A percentile compares a stretch with the other conserved stretches of the same genome.
phyloP scores from a whole-genome alignment of 1,140 invertebrate genomes.

The Aleiodes sp. region DNA sequence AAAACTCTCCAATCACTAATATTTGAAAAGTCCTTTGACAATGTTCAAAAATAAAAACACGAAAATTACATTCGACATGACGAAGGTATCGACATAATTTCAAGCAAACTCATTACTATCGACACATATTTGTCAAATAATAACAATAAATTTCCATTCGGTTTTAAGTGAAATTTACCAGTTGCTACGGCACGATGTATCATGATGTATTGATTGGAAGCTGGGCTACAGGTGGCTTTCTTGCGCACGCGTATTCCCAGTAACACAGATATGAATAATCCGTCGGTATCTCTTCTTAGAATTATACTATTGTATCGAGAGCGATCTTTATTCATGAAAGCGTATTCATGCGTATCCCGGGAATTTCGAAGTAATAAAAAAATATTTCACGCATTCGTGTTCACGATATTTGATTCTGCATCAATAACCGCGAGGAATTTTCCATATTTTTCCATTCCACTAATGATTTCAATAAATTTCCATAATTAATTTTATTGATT shows the following conservation, averaged over 20 bases:
- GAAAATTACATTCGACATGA: too few species aligned
- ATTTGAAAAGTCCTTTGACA: too few species aligned
- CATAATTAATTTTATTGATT: too few species aligned
- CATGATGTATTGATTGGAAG: conserved; percentile 55
- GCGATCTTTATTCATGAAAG: conserved; percentile 34
- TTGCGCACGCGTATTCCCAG: conserved; percentile 42
- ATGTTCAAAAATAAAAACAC: too few species aligned
- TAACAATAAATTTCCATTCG: conserved; percentile 8
- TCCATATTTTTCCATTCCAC: too few species aligned
- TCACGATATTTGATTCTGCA: too few species aligned
- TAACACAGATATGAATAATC: conserved; percentile 37
- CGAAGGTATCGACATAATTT: too few species aligned
- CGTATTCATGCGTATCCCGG: conserved; percentile 2
- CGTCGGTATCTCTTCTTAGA: conserved; percentile 34
- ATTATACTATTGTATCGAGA: conserved; percentile 34
- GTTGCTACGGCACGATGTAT: conserved; percentile 40
- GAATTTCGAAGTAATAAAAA: too few species aligned
- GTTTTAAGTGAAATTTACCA: conserved; percentile 18
- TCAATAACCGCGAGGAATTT: too few species aligned
- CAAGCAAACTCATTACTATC: not conserved
- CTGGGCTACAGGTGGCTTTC: conserved; percentile 56
- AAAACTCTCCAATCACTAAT: too few species aligned
- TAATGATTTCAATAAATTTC: too few species aligned
- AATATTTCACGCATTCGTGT: too few species aligned
- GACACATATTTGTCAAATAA: not conserved